Percentiles rank a stretch among this genome's conserved stretches.
Evolutionary conservation across 2,797 vertebrate species (phyloP).

Genomic region (Schizopygopsis pylzovi): DNA sequence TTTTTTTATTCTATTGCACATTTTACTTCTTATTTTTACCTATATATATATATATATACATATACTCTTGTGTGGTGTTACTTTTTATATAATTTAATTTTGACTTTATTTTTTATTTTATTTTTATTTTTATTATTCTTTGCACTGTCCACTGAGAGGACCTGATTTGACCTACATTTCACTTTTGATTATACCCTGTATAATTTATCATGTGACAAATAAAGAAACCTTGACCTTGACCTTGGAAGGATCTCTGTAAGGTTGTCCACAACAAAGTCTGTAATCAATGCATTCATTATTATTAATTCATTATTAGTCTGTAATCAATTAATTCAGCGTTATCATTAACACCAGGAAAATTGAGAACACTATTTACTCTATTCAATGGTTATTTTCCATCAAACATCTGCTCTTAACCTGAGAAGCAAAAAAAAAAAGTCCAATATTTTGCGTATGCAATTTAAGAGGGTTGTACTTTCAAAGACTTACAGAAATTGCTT

Average conservation of each 20-base stretch:
- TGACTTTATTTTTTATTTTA: too few species aligned
- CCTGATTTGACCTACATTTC: too few species aligned
- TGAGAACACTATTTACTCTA: neutral
- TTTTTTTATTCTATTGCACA: too few species aligned
- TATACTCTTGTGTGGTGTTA: too few species aligned
- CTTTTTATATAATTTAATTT: too few species aligned
- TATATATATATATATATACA: too few species aligned
- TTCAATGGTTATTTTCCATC: neutral
- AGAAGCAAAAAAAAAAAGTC: neutral
- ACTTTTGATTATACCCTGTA: too few species aligned
- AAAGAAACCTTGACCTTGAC: too few species aligned
- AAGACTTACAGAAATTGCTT: slow-evolving; percentile 1
- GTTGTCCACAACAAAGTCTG: neutral
- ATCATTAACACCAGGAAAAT: neutral
- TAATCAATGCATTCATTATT: slow-evolving; percentile 27
- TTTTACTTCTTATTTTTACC: too few species aligned
- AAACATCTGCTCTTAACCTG: slow-evolving; percentile 27
- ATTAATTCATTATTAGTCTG: neutral
- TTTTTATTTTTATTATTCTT: too few species aligned
- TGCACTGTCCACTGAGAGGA: too few species aligned
- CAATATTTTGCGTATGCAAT: neutral
- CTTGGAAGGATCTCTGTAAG: slow-evolving; percentile 14
- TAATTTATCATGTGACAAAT: too few species aligned
- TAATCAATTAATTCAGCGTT: slow-evolving; percentile 33
- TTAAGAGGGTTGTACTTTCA: slow-evolving; percentile 4